Evolutionary conservation across 2,113 vertebrate genomes (phyloP).

Genomic region (Urocynchramus pylzowi): DNA sequence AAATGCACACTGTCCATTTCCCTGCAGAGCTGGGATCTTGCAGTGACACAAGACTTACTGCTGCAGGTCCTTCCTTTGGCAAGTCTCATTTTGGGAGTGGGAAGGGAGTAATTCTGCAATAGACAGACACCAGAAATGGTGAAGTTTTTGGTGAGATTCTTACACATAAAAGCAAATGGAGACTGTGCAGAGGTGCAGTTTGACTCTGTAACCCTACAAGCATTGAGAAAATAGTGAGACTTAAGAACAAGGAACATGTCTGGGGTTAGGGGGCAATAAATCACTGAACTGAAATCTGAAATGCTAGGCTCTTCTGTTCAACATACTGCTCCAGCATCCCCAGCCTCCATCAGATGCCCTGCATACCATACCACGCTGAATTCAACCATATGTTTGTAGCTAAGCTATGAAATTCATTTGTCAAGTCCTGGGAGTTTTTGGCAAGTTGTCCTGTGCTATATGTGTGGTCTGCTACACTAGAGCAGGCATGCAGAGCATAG

Average conservation of each 20-base stretch:
- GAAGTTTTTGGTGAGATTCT: background rate
- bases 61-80: background rate
- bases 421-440: background rate
- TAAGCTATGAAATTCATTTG: constrained; percentile 23
- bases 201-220: background rate
- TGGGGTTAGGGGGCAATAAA: background rate
- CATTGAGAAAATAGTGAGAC: background rate
- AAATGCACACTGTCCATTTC: background rate
- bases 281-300: background rate
- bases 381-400: constrained; percentile 30
- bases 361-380: constrained; percentile 18
- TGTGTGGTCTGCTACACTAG: constrained; percentile 22
- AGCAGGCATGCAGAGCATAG: background rate
- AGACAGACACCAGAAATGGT: background rate
- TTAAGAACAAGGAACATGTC: background rate
- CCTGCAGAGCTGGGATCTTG: background rate
- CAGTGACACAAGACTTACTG: background rate
- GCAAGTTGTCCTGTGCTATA: background rate
- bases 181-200: background rate
- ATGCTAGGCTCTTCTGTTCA: background rate
- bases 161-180: background rate
- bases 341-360: constrained; percentile 14
- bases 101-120: background rate
- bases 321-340: background rate
- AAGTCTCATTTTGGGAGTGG: background rate